These are phyloP conservation scores for Tinamus major DNA, from an alignment of 2,797 vertebrate species.

Conservation along the genomic window DNA sequence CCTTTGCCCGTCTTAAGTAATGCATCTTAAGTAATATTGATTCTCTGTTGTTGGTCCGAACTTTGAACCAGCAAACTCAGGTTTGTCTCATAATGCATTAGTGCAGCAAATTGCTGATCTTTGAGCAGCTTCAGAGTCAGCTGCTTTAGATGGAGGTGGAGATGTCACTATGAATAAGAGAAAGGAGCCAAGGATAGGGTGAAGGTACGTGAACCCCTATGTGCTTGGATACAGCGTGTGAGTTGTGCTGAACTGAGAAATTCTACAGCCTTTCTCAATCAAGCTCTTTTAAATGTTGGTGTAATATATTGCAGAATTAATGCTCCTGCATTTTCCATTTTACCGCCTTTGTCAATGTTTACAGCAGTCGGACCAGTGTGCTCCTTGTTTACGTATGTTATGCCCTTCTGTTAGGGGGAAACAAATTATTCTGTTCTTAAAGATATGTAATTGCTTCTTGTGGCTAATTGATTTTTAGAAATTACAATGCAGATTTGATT, in stretches of 20 bases:
- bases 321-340: neutral
- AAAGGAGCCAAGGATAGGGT: neutral
- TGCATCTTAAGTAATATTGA: neutral
- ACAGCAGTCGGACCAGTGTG: slow-evolving; percentile 25
- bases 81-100: neutral
- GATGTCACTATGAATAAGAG: neutral
- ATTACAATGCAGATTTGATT: slow-evolving; percentile 74
- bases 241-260: neutral
- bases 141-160: neutral
- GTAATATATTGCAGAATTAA: neutral
- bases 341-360: neutral
- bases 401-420: slow-evolving; percentile 60
- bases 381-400: slow-evolving; percentile 43
- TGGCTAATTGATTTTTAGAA: slow-evolving; percentile 79
- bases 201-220: rapidly evolving
- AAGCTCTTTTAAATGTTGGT: neutral
- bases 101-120: neutral
- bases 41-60: neutral
- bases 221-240: neutral
- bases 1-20: neutral
- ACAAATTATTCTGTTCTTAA: slow-evolving; percentile 77
- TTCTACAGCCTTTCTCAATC: neutral
- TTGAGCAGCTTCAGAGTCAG: neutral
- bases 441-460: slow-evolving; percentile 77
- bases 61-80: too few relatives aligned